Conservation (phyloP, 2,888 invertebrate species). For the Conistra vaccinii region DNA sequence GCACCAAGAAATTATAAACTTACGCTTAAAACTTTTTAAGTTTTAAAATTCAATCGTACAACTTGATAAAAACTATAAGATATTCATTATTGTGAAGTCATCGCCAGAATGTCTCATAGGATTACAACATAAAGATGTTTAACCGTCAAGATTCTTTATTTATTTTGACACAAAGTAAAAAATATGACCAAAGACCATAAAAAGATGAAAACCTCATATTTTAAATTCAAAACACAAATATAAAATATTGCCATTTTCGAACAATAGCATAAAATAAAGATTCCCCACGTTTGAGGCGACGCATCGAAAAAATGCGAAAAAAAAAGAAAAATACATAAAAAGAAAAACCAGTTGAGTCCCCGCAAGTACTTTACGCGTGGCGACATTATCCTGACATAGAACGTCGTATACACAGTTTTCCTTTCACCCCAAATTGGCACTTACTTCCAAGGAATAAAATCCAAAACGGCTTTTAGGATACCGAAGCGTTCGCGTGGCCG, state of each 20-base stretch:
- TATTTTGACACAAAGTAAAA: constrained; percentile 41
- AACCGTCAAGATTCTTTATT: constrained; percentile 26
- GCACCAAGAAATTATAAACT: background rate
- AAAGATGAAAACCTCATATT: constrained; percentile 32
- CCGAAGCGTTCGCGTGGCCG: constrained; percentile 74
- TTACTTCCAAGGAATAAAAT: constrained; percentile 70
- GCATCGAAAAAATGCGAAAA: constrained; percentile 62
- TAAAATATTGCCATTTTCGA: constrained; percentile 59
- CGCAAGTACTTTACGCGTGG: constrained; percentile 80
- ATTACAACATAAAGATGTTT: constrained; percentile 17
- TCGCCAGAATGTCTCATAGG: constrained; percentile 1
- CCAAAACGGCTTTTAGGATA: constrained; percentile 70
- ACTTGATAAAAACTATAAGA: background rate
- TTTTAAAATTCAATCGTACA: constrained; percentile 1
- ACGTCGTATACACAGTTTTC: constrained; percentile 68
- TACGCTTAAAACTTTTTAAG: background rate
- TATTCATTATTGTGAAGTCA: background rate
- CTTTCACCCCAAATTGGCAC: constrained; percentile 73
- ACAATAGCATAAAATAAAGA: constrained; percentile 61
- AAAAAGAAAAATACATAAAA: constrained; percentile 66
- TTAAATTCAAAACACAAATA: constrained; percentile 42
- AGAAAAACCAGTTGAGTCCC: constrained; percentile 72
- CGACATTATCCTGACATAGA: constrained; percentile 65
- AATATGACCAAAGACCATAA: constrained; percentile 22
- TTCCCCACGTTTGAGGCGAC: constrained; percentile 44